Evolutionary conservation across 2,113 vertebrate species (phyloP).

Genomic region (Mesembrinibis cayennensis): DNA sequence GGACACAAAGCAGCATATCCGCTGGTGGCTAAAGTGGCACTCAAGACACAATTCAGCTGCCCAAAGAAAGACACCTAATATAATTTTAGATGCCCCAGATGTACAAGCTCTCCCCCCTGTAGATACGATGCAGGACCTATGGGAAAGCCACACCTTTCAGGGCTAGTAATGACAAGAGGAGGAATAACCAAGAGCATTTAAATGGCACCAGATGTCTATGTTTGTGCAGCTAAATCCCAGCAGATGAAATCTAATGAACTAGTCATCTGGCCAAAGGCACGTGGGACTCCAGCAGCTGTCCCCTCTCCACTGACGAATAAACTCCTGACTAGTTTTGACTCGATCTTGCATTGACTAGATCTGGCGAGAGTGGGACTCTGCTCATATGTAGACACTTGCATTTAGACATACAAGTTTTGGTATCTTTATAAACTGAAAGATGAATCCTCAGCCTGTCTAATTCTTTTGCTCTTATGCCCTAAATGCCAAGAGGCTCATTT

Average conservation of each 20-base stretch:
- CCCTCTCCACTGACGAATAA: not conserved
- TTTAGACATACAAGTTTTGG: not conserved
- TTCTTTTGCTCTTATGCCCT: not conserved
- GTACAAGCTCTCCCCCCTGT: not conserved
- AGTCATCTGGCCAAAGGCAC: constrained; percentile 20
- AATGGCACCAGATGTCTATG: constrained; percentile 37
- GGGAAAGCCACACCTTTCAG: not conserved
- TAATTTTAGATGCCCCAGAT: not conserved
- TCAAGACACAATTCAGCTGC: not conserved
- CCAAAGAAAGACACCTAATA: not conserved
- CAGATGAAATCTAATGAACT: constrained; percentile 21
- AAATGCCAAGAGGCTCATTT: not conserved
- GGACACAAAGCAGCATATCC: not conserved
- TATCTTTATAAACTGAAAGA: not conserved
- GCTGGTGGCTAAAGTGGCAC: not conserved
- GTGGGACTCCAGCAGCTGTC: not conserved
- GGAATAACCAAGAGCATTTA: not conserved
- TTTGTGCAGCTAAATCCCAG: constrained; percentile 23
- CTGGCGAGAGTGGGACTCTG: not conserved
- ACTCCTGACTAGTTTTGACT: not conserved
- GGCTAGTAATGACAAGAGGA: not conserved
- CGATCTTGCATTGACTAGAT: not conserved
- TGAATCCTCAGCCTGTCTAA: not conserved
- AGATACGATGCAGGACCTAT: not conserved
- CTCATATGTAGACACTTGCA: not conserved